phyloP scores from a whole-genome alignment of 64 coral and sea anemone genomes.

The Porites australiensis region DNA sequence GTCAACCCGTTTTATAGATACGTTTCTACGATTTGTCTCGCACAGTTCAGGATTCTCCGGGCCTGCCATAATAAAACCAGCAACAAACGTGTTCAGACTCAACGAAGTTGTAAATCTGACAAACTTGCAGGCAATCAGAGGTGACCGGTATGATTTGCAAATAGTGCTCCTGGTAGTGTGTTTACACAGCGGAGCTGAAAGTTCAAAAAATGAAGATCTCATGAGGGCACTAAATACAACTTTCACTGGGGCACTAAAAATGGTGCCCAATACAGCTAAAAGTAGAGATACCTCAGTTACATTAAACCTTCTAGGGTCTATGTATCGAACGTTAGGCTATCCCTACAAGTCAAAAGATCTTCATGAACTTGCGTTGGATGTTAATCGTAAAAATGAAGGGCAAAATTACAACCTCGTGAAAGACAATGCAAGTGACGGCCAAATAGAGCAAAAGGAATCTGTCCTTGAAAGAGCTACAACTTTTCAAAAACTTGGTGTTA shows the following conservation, averaged over 20 bases:
- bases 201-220: conserved; percentile 42
- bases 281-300: background rate
- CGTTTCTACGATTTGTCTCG: conserved; percentile 63
- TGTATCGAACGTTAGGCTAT: conserved; percentile 74
- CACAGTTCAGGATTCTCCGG: conserved; percentile 66
- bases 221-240: conserved; percentile 64
- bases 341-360: conserved; percentile 74
- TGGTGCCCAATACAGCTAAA: background rate
- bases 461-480: conserved; percentile 70
- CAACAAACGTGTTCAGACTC: conserved; percentile 66
- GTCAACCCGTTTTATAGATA: conserved; percentile 17
- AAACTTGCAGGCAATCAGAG: conserved; percentile 4
- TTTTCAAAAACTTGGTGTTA: conserved; percentile 81
- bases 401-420: background rate
- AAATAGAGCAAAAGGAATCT: background rate
- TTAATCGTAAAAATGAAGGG: background rate
- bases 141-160: conserved; percentile 60
- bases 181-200: conserved; percentile 80
- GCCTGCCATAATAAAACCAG: conserved; percentile 58
- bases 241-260: background rate
- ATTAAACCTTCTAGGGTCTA: conserved; percentile 69
- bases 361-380: conserved; percentile 48
- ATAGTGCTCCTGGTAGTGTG: conserved; percentile 68
- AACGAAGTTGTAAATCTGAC: conserved; percentile 47
- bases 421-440: background rate